Conservation (phyloP, 2,888 invertebrate species). For the Chrysodeixis includens region DNA sequence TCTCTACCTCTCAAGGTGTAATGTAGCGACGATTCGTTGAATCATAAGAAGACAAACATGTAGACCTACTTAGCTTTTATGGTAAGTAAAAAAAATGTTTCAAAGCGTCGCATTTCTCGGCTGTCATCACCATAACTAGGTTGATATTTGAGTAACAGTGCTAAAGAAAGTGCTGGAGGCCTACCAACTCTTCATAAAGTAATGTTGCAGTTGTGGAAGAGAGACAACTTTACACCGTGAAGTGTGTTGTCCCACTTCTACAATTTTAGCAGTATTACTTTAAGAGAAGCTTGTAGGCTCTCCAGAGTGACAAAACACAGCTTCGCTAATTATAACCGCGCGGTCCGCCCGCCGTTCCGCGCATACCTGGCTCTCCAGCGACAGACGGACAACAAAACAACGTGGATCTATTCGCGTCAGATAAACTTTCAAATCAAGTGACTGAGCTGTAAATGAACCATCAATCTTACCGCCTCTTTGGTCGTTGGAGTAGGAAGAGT, state of each 20-base stretch:
- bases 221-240: no score
- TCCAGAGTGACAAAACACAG: constrained; percentile 67
- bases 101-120: constrained; percentile 17
- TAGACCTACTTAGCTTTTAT: background rate
- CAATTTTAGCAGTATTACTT: no score
- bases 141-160: constrained; percentile 67
- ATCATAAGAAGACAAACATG: constrained; percentile 1
- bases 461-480: constrained; percentile 58
- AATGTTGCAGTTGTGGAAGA: no score
- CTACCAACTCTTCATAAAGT: no score
- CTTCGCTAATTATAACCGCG: constrained; percentile 76
- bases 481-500: constrained; percentile 47
- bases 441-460: constrained; percentile 56
- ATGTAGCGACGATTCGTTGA: background rate
- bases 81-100: constrained; percentile 5
- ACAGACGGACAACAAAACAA: constrained; percentile 65
- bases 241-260: no score
- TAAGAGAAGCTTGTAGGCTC: no score
- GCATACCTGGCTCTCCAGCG: constrained; percentile 66
- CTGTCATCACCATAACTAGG: constrained; percentile 22
- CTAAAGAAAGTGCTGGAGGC: constrained; percentile 60
- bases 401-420: constrained; percentile 64
- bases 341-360: constrained; percentile 73
- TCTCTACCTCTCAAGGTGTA: background rate
- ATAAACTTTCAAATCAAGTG: constrained; percentile 57